Conservation (phyloP, 2,797 vertebrate genomes). For the Pangasius larnaudii region DNA sequence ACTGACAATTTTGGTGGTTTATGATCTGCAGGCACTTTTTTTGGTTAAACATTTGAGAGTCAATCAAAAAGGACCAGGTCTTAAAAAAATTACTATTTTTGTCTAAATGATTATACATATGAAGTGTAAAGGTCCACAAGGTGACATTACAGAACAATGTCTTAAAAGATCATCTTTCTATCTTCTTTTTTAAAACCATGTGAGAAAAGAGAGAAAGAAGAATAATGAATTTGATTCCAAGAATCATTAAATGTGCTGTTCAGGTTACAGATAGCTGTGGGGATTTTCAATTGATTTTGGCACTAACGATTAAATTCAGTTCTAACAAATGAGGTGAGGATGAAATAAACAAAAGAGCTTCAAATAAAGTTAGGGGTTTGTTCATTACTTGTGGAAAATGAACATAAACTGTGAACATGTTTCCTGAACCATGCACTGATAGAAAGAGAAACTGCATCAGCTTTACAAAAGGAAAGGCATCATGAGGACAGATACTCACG, state of each 20-base stretch:
- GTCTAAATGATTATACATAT: not conserved
- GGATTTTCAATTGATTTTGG: constrained; percentile 21
- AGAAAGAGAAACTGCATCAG: not conserved
- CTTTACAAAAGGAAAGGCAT: constrained; percentile 23
- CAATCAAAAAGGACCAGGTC: not conserved
- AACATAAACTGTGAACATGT: constrained; percentile 33
- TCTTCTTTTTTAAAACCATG: not conserved
- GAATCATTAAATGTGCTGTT: constrained; percentile 37
- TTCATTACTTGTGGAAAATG: not conserved
- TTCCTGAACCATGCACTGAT: constrained; percentile 21
- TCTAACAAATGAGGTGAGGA: constrained; percentile 29
- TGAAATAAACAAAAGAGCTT: constrained; percentile 46
- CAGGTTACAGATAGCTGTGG: constrained; percentile 32
- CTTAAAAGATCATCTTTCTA: not conserved
- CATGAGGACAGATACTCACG: constrained; percentile 36
- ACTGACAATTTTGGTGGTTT: not conserved
- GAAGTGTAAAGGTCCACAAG: not conserved
- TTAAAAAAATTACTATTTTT: not conserved
- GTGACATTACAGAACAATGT: not conserved
- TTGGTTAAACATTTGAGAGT: not conserved
- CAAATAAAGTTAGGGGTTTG: not conserved
- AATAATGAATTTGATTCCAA: not conserved
- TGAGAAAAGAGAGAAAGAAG: not conserved
- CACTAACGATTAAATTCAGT: not conserved
- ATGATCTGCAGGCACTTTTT: not conserved